Evolutionary conservation across 2,888 invertebrate species (phyloP), one percentile per base, ranked within the genome.

Genomic region (Suillia variegata): DNA sequence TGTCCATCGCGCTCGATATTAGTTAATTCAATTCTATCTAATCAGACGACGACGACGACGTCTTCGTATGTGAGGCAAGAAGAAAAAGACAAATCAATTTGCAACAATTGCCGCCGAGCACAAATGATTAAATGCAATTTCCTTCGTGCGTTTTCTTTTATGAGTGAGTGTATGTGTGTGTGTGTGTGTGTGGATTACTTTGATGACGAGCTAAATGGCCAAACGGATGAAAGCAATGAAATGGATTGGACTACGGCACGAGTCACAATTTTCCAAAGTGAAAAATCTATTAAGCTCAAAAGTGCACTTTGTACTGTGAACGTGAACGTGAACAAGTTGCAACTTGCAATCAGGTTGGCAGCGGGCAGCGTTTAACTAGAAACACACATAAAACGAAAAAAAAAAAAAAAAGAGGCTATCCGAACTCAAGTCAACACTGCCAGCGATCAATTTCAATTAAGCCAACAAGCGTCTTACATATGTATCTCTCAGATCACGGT

Each of bases 41-140:
- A n/a, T 38, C 38, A n/a, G 38, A 13, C 26, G 10, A 24, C 15
- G 50, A n/a, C 24, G 8, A 5, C 22, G 10, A 13, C 15, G 24
- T n/a, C 26, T 5, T n/a, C 15, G 26, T 15, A n/a, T 3, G 12
- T 38, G 13, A 4, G n/a, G 38, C 38, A 38, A 8, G 38, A n/a
- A n/a, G n/a, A n/a, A n/a, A 38, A 38, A 38, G 38, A 38, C 38
- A 38, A 38, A 52, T 52, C 58, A 58, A 58, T 53, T 58, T 58
- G 59, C 56, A 57, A 34, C 62, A 56, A 57, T 58, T 54, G 53
- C 47, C 20, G 38, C 56, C 13, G 34, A 21, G 45, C 45, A 50
- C 18, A 50, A 49, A 38, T 65, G 71, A 70, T 74, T 74, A 74
- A 74, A 70, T 66, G 69, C 70, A 65, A 72, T 71, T 74, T 71